Evolutionary conservation across 2,888 invertebrate genomes (phyloP), one percentile per base, ranked within the genome.

Genomic region (Scaptodrosophila latifasciaeformis): DNA sequence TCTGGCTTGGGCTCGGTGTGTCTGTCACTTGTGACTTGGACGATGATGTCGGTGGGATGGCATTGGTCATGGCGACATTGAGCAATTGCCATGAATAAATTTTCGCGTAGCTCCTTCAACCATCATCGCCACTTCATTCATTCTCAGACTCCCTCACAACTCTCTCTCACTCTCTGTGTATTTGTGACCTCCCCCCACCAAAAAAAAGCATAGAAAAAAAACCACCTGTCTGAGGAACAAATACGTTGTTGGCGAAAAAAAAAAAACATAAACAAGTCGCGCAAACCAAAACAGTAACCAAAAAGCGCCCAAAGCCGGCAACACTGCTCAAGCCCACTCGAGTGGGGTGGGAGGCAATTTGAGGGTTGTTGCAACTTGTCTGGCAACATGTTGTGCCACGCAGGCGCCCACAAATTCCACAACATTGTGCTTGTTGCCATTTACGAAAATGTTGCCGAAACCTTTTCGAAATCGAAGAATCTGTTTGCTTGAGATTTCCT

Each of bases 21-120:
- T 3, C 12, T 18, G 18, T 40, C 10, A 10, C n/a, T 10, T 19
- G 39, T 12, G 40, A n/a, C 21, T 19, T 40, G 18, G 40, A 12
- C 21, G n/a, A 17, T 24, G 39, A 39, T 19, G 13, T 42, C 34
- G 30, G 51, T 21, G 42, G 40, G 46, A 21, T 31, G 40, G 54
- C 30, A 10, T 21, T 39, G 59, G 54, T 49, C 48, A 54, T 47
- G 67, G 48, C 67, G 71, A 72, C 81, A 70, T 67, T 81, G 81
- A 81, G 71, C 68, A 76, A 79, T 81, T 74, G 72, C 81, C 43
- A 49, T 49, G 72, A 69, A 79, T 79, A 71, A 71, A 81, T 79
- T 68, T 61, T 52, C 45, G 13, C 47, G n/a, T 71, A 59, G 18
- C 44, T 27, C 47, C 43, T 48, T 50, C 46, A 24, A 40, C 17